Conservation (phyloP, 2,797 vertebrate genomes). For the Squalus acanthias region DNA sequence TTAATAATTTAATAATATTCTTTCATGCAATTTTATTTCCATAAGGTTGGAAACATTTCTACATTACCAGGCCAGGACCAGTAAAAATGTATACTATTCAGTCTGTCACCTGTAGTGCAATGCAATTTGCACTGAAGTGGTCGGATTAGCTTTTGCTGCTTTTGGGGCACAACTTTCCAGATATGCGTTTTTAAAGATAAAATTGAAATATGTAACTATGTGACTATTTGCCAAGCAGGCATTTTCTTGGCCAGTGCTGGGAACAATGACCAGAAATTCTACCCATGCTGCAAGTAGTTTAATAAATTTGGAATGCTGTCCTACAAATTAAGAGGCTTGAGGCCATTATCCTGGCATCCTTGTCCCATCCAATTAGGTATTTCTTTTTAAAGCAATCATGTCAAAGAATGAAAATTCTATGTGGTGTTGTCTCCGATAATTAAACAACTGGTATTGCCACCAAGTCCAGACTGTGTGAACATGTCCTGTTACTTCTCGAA, state of each 20-base stretch:
- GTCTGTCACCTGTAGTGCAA: neutral
- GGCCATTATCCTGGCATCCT: neutral
- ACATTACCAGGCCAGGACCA: neutral
- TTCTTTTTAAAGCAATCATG: neutral
- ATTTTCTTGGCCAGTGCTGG: neutral
- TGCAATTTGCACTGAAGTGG: neutral
- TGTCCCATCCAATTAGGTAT: neutral
- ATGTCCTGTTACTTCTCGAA: neutral
- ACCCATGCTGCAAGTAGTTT: neutral
- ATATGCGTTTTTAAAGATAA: neutral
- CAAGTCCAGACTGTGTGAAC: neutral
- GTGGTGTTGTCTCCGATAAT: neutral
- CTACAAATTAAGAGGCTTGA: neutral
- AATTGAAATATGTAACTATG: neutral
- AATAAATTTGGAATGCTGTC: neutral
- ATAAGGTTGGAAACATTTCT: neutral
- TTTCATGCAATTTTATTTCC: neutral
- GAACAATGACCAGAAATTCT: neutral
- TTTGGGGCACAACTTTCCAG: neutral
- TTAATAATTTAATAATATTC: neutral
- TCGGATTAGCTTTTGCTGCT: neutral
- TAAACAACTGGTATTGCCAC: neutral
- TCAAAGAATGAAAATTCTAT: neutral
- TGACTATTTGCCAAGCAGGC: slow-evolving; percentile 12
- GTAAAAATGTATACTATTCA: neutral